These are phyloP conservation scores for Apeira syringaria DNA, from an alignment of 2,888 invertebrate genomes.

Conservation along the genomic window DNA sequence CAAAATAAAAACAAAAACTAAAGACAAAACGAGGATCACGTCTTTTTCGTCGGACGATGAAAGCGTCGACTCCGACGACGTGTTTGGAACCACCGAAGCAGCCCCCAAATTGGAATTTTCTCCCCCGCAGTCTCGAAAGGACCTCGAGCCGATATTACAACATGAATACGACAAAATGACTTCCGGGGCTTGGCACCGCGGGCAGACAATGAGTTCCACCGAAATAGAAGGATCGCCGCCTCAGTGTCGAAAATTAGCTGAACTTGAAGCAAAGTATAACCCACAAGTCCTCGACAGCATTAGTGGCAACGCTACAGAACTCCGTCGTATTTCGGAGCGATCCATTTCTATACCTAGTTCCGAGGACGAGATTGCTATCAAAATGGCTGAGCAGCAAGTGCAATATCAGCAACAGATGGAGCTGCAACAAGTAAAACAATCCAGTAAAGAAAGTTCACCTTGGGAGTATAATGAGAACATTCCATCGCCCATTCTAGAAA, in stretches of 20 bases:
- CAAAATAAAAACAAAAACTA: slow-evolving; percentile 85
- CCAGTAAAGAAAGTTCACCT: slow-evolving; percentile 79
- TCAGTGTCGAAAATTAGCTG: slow-evolving; percentile 86
- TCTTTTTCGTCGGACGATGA: slow-evolving; percentile 91
- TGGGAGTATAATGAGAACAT: slow-evolving; percentile 87
- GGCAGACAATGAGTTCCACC: slow-evolving; percentile 90
- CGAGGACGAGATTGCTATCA: slow-evolving; percentile 87
- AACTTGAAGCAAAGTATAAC: slow-evolving; percentile 86
- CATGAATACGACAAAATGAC: slow-evolving; percentile 88
- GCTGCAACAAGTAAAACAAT: slow-evolving; percentile 53
- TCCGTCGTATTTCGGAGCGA: slow-evolving; percentile 88
- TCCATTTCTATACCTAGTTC: slow-evolving; percentile 90
- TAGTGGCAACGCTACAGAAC: slow-evolving; percentile 85
- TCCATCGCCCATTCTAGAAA: slow-evolving; percentile 85
- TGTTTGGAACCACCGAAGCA: slow-evolving; percentile 90
- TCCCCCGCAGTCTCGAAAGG: slow-evolving; percentile 89
- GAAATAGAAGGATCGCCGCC: slow-evolving; percentile 91
- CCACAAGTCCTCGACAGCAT: slow-evolving; percentile 85
- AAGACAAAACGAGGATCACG: slow-evolving; percentile 88
- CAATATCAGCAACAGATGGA: slow-evolving; percentile 24
- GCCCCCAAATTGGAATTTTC: slow-evolving; percentile 89
- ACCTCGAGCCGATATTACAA: slow-evolving; percentile 89
- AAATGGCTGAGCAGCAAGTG: slow-evolving; percentile 65
- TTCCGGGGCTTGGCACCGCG: slow-evolving; percentile 86
- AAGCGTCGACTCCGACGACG: slow-evolving; percentile 90